Conservation (phyloP, 2,113 vertebrate species). For the Chaetura pelagica region DNA sequence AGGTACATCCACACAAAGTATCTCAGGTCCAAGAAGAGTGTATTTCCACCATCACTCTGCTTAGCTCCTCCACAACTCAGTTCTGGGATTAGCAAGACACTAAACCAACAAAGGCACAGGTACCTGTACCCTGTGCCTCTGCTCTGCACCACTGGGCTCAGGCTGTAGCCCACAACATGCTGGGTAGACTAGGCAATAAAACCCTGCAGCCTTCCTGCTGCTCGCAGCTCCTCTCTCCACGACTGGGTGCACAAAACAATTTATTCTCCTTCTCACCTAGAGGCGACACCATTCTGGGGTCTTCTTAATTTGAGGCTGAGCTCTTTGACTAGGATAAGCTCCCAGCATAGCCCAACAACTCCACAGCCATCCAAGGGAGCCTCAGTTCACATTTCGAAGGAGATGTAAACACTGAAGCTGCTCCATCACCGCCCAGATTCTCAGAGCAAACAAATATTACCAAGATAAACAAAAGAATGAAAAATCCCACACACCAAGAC, state of each 20-base stretch:
- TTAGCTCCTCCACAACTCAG: neutral
- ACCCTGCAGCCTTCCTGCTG: neutral
- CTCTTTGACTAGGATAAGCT: neutral
- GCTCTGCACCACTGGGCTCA: neutral
- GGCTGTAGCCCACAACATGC: neutral
- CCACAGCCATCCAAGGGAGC: neutral
- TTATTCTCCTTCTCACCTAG: neutral
- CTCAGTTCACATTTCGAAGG: constrained; percentile 38
- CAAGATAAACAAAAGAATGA: constrained; percentile 60
- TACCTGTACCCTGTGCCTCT: neutral
- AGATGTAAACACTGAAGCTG: constrained; percentile 49
- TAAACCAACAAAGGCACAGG: neutral
- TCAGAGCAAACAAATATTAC: constrained; percentile 61
- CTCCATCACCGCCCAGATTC: constrained; percentile 5
- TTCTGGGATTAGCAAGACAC: neutral
- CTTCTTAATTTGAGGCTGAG: neutral
- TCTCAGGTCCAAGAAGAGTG: neutral
- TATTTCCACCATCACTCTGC: neutral
- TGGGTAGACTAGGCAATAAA: neutral
- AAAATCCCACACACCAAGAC: constrained; percentile 53
- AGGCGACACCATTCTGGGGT: neutral
- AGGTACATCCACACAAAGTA: neutral
- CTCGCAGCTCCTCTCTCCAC: neutral
- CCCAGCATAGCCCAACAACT: neutral
- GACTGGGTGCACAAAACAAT: neutral